A percentile compares a stretch with the other conserved stretches of the same genome.
These are phyloP conservation scores for Nemotelus nigrinus DNA, from an alignment of 2,888 invertebrate species.

Conservation along the genomic window DNA sequence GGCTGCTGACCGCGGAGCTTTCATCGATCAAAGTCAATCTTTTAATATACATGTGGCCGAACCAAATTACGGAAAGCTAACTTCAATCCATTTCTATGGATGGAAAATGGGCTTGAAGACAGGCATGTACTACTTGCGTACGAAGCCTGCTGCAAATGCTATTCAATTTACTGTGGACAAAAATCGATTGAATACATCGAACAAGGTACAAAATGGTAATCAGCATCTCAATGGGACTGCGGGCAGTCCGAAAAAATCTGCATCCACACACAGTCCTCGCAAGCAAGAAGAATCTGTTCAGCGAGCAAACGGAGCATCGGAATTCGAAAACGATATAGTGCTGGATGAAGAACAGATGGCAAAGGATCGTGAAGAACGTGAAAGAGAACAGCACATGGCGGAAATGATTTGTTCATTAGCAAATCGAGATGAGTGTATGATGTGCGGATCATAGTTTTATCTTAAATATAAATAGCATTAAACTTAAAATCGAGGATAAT, in stretches of 20 bases:
- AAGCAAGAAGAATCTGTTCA: not conserved
- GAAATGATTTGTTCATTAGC: slow-evolving; percentile 86
- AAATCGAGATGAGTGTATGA: slow-evolving; percentile 88
- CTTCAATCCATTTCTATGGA: slow-evolving; percentile 98
- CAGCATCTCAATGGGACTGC: not conserved
- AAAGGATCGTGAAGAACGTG: slow-evolving; percentile 22
- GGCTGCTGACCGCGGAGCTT: slow-evolving; percentile 98
- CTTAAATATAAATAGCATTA: not conserved
- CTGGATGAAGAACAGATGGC: slow-evolving; percentile 43
- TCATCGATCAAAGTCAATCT: slow-evolving; percentile 98
- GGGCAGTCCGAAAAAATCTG: slow-evolving; percentile 3
- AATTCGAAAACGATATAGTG: slow-evolving; percentile 2
- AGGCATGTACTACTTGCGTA: slow-evolving; percentile 98
- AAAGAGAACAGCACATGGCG: slow-evolving; percentile 71
- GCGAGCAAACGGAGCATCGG: not conserved
- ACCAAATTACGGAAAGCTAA: slow-evolving; percentile 91
- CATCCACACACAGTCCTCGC: not conserved
- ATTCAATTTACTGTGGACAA: slow-evolving; percentile 99
- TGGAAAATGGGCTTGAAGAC: slow-evolving; percentile 98
- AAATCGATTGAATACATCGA: slow-evolving; percentile 66
- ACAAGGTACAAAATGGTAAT: slow-evolving; percentile 17
- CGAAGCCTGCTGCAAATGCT: slow-evolving; percentile 95
- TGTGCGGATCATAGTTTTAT: slow-evolving; percentile 78
- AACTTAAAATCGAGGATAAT: no score
- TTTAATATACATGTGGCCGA: slow-evolving; percentile 97